Evolutionary conservation across 2,113 vertebrate genomes (phyloP).

Genomic region (Sturnira hondurensis): DNA sequence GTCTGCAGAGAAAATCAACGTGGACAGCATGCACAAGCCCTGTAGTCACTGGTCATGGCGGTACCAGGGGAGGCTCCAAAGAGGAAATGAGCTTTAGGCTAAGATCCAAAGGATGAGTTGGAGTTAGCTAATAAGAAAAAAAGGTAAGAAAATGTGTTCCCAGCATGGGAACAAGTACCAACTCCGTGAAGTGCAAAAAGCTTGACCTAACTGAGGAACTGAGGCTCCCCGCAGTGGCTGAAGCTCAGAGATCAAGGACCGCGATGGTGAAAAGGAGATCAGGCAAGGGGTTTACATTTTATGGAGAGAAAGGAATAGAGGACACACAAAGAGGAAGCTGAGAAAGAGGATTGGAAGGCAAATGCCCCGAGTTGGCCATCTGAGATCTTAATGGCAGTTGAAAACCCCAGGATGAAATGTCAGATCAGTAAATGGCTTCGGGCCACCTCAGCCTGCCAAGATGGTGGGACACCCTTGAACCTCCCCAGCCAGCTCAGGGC

Average conservation of each 20-base stretch:
- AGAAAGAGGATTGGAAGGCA: background rate
- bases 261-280: background rate
- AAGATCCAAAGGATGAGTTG: background rate
- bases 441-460: background rate
- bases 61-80: background rate
- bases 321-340: background rate
- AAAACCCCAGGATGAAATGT: conserved; percentile 13
- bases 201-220: background rate
- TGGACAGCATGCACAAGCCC: background rate
- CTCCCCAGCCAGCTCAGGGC: background rate
- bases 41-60: background rate
- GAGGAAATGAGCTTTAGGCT: background rate
- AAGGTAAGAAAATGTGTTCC: background rate
- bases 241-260: background rate
- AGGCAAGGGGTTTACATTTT: background rate
- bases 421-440: background rate
- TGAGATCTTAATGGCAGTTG: background rate
- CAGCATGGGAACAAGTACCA: background rate
- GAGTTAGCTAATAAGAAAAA: background rate
- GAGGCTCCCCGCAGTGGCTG: background rate
- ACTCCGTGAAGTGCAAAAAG: background rate
- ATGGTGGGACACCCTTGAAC: background rate
- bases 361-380: conserved; percentile 14
- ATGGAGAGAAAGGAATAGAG: background rate
- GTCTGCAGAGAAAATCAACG: background rate